Conservation (phyloP, 2,797 vertebrate species). For the Hippocampus kuda region DNA sequence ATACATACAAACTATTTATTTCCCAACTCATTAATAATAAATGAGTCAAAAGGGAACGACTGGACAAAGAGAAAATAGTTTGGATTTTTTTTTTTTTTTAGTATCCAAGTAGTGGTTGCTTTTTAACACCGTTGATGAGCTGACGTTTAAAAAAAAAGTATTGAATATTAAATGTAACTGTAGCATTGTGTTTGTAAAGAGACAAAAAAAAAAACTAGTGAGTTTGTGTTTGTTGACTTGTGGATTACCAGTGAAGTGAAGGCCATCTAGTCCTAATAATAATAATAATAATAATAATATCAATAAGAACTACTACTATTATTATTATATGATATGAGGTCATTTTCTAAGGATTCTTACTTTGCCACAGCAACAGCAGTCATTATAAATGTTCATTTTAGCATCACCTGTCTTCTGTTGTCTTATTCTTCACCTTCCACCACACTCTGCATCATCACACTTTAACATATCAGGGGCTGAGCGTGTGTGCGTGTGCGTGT, state of each 20-base stretch:
- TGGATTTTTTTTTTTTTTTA: slow-evolving; percentile 65
- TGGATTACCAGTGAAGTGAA: slow-evolving; percentile 82
- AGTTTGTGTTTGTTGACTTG: slow-evolving; percentile 89
- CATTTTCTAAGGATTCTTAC: slow-evolving; percentile 77
- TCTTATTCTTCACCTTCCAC: slow-evolving; percentile 87
- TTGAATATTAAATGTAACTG: slow-evolving; percentile 83
- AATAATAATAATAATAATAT: not conserved
- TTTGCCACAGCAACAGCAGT: slow-evolving; percentile 80
- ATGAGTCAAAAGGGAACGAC: slow-evolving; percentile 74
- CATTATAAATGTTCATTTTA: slow-evolving; percentile 97
- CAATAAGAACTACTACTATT: not conserved
- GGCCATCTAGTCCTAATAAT: slow-evolving; percentile 81
- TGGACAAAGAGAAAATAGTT: slow-evolving; percentile 71
- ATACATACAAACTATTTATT: slow-evolving; percentile 71
- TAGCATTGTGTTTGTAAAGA: slow-evolving; percentile 84
- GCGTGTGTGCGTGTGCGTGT: slow-evolving; percentile 19
- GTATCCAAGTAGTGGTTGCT: slow-evolving; percentile 75
- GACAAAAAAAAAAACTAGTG: slow-evolving; percentile 59
- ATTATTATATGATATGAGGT: slow-evolving; percentile 65
- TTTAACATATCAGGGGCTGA: slow-evolving; percentile 68
- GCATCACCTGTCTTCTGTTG: slow-evolving; percentile 96
- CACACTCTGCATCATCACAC: slow-evolving; percentile 79
- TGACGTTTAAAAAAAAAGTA: slow-evolving; percentile 66
- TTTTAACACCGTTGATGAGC: slow-evolving; percentile 82
- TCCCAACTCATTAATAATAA: slow-evolving; percentile 71